Conservation (phyloP, 2,797 vertebrate genomes). For the Aphelocoma californica region DNA sequence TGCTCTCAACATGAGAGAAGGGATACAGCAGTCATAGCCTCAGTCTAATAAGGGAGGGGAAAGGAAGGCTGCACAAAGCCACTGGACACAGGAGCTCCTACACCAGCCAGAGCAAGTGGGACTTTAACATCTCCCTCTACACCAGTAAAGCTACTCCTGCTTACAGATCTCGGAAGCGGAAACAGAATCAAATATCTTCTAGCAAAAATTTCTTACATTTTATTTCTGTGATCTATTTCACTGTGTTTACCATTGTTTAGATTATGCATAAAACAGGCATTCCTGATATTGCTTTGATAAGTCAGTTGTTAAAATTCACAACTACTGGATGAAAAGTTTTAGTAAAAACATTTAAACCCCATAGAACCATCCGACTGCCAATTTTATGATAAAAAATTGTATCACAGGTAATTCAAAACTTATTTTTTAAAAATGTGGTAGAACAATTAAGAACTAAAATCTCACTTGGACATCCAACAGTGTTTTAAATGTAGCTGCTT, state of each 20-base stretch:
- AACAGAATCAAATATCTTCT: background rate
- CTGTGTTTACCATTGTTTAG: background rate
- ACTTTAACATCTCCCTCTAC: background rate
- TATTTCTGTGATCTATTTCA: background rate
- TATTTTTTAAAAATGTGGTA: background rate
- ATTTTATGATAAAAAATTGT: background rate
- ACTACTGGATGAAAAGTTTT: background rate
- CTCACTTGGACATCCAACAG: background rate
- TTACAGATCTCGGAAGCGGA: background rate
- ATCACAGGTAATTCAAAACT: constrained; percentile 1
- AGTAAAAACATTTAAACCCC: background rate
- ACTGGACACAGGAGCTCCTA: background rate
- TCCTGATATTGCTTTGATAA: background rate
- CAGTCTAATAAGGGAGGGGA: rapidly evolving
- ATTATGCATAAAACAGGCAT: background rate
- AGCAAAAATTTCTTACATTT: background rate
- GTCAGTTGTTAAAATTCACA: background rate
- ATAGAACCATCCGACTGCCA: background rate
- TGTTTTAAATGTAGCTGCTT: background rate
- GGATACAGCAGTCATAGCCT: background rate
- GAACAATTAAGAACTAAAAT: constrained; percentile 42
- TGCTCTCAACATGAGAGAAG: background rate
- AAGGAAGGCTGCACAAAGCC: background rate
- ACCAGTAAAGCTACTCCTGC: background rate
- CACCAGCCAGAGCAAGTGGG: background rate